These are phyloP conservation scores for Cheilosia variabilis DNA, from an alignment of 2,888 invertebrate species.

Conservation along the genomic window DNA sequence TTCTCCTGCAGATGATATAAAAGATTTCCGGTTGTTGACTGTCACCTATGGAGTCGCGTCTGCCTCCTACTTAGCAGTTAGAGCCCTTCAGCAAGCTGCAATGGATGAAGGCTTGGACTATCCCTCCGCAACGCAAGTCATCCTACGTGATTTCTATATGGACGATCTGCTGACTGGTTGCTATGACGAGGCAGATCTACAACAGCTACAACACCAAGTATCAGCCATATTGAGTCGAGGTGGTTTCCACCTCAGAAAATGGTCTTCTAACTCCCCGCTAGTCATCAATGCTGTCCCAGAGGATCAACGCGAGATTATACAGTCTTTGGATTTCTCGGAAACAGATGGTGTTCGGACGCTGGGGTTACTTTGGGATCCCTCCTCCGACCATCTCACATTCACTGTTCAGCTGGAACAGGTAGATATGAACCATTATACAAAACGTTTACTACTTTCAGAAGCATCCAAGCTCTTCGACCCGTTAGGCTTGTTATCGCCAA, in stretches of 20 bases:
- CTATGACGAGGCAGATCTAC: slow-evolving; percentile 26
- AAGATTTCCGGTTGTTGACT: neutral
- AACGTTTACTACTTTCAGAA: too few relatives aligned
- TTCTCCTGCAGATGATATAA: neutral
- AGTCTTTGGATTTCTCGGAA: slow-evolving; percentile 20
- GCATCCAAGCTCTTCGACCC: too few relatives aligned
- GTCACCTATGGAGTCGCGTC: neutral
- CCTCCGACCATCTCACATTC: too few relatives aligned
- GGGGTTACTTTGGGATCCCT: slow-evolving; percentile 22
- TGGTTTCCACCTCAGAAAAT: slow-evolving; percentile 30
- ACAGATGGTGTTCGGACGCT: slow-evolving; percentile 23
- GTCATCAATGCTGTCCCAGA: slow-evolving; percentile 32
- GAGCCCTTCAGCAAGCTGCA: slow-evolving; percentile 35
- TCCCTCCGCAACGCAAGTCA: slow-evolving; percentile 1
- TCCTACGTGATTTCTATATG: neutral
- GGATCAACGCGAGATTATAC: slow-evolving; percentile 15
- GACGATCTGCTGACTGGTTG: slow-evolving; percentile 30
- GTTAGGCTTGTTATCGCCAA: too few relatives aligned
- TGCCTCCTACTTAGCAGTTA: slow-evolving; percentile 9
- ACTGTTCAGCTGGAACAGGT: too few relatives aligned
- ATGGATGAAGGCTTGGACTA: slow-evolving; percentile 1
- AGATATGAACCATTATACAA: too few relatives aligned
- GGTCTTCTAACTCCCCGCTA: slow-evolving; percentile 22
- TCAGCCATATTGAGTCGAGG: slow-evolving; percentile 7
- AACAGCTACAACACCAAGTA: neutral